Percentiles rank a stretch among this genome's conserved stretches.
Evolutionary conservation across 2,113 vertebrate genomes (phyloP).

Genomic region (Pseudopodoces humilis): DNA sequence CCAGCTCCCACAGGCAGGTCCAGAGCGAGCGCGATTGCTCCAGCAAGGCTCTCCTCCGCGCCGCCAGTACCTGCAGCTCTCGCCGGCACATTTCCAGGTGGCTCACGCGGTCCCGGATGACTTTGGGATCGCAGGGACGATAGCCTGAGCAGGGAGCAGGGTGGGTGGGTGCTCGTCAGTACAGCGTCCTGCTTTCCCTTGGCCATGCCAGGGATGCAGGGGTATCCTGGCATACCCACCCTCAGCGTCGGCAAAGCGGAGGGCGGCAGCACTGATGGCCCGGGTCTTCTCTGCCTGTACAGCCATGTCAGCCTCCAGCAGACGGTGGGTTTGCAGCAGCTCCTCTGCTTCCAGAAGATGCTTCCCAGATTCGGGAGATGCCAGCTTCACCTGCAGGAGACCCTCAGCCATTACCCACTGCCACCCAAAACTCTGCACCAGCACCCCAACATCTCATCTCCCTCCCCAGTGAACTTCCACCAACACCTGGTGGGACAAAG

Average conservation of each 20-base stretch:
- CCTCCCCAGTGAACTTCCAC: background rate
- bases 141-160: slow-evolving; percentile 75
- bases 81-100: slow-evolving; percentile 87
- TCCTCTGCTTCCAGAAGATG: slow-evolving; percentile 94
- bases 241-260: slow-evolving; percentile 84
- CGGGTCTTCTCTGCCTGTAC: slow-evolving; percentile 89
- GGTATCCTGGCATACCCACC: slow-evolving; percentile 66
- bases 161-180: fast-evolving
- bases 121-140: slow-evolving; percentile 92
- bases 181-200: fast-evolving
- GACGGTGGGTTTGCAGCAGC: slow-evolving; percentile 89
- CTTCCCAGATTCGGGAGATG: slow-evolving; percentile 90
- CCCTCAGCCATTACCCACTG: background rate
- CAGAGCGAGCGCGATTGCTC: slow-evolving; percentile 90
- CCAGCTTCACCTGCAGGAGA: slow-evolving; percentile 77
- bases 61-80: slow-evolving; percentile 83
- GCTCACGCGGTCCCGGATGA: slow-evolving; percentile 89
- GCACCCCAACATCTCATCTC: background rate
- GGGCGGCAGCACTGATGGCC: slow-evolving; percentile 78
- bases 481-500: background rate
- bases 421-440: background rate
- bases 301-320: slow-evolving; percentile 90
- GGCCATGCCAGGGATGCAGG: fast-evolving
- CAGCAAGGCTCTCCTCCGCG: slow-evolving; percentile 81
- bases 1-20: slow-evolving; percentile 93